Conservation (phyloP, 2,888 invertebrate genomes). For the Malacosoma neustria region DNA sequence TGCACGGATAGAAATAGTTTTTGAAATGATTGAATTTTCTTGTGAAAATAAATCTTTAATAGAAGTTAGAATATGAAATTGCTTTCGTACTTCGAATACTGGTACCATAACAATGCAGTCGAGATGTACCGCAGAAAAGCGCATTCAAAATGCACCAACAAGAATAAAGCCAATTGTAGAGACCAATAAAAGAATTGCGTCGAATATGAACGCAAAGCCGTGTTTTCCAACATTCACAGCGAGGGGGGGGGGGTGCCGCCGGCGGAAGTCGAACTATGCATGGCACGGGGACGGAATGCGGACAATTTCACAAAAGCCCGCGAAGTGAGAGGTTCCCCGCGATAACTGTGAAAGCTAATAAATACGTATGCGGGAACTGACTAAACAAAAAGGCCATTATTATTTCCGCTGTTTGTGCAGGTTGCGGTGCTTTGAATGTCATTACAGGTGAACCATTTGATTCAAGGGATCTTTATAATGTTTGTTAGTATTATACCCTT, state of each 20-base stretch:
- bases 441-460: too few relatives aligned
- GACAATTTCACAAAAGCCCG: conserved; percentile 58
- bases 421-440: too few relatives aligned
- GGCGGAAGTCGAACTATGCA: conserved; percentile 49
- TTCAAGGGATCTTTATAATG: too few relatives aligned
- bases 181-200: conserved; percentile 27
- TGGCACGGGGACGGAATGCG: conserved; percentile 48
- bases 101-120: neutral
- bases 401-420: conserved; percentile 13
- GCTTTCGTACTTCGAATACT: too few relatives aligned
- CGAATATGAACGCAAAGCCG: conserved; percentile 30
- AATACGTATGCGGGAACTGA: conserved; percentile 49
- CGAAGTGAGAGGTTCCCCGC: conserved; percentile 54
- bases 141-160: conserved; percentile 8
- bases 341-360: conserved; percentile 61
- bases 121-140: conserved; percentile 2
- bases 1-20: too few relatives aligned
- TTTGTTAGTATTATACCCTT: too few relatives aligned
- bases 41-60: too few relatives aligned
- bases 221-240: conserved; percentile 42
- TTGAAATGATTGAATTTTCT: too few relatives aligned
- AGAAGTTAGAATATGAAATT: too few relatives aligned
- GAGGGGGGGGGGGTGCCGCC: conserved; percentile 36
- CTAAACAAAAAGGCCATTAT: conserved; percentile 47
- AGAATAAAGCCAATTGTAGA: conserved; percentile 28